A percentile compares a stretch with the other conserved stretches of the same genome.
These are phyloP conservation scores for Hypsibius dujardini DNA, from an alignment of 1,140 invertebrate genomes.

Conservation along the genomic window DNA sequence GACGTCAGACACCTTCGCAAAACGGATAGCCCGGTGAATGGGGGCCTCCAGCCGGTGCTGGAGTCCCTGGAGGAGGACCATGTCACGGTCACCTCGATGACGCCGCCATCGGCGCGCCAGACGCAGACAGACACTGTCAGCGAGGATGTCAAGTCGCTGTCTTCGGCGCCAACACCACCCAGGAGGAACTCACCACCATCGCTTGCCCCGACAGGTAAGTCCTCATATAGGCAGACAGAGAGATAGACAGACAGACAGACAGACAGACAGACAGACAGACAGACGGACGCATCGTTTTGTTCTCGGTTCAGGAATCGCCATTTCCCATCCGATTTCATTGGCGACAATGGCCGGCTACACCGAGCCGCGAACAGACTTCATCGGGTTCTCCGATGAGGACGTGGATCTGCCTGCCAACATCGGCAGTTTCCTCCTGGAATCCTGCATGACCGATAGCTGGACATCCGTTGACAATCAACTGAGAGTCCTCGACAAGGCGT, in stretches of 20 bases:
- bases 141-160: too few relatives aligned
- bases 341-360: neutral
- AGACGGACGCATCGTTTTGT: too few relatives aligned
- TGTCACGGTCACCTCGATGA: neutral
- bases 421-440: conserved; percentile 12
- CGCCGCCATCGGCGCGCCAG: too few relatives aligned
- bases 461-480: conserved; percentile 14
- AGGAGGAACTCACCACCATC: too few relatives aligned
- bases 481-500: conserved; percentile 2
- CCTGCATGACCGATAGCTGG: conserved; percentile 5
- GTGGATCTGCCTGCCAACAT: neutral
- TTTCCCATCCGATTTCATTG: conserved; percentile 1
- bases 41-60: neutral
- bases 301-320: neutral
- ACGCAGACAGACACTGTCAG: too few relatives aligned
- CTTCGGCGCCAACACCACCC: too few relatives aligned
- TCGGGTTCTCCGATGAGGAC: neutral
- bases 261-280: too few relatives aligned
- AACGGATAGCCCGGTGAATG: neutral
- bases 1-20: neutral
- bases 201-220: too few relatives aligned
- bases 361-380: neutral
- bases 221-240: too few relatives aligned
- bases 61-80: neutral
- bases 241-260: too few relatives aligned